phyloP scores from a whole-genome alignment of 2,797 vertebrate genomes.

The Eleutherodactylus coqui region DNA sequence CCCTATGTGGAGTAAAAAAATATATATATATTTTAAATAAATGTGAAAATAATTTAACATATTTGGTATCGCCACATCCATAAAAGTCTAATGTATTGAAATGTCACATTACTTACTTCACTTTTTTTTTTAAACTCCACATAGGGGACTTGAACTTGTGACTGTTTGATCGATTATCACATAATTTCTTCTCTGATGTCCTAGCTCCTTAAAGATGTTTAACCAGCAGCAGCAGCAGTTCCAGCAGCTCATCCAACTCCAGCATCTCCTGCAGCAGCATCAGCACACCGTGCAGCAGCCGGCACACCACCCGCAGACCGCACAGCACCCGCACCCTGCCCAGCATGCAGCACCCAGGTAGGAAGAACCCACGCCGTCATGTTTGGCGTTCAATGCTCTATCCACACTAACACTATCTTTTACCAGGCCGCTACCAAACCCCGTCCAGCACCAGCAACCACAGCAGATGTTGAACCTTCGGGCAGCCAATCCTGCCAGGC shows the following conservation, averaged over 20 bases:
- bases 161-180: too few species aligned
- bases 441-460: constrained; percentile 70
- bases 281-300: constrained; percentile 67
- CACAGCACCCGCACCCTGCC: constrained; percentile 12
- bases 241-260: constrained; percentile 75
- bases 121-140: too few species aligned
- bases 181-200: neutral
- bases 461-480: constrained; percentile 87
- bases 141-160: too few species aligned
- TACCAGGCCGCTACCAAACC: constrained; percentile 26
- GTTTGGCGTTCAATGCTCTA: neutral
- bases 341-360: constrained; percentile 71
- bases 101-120: too few species aligned
- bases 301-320: neutral
- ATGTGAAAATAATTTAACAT: too few species aligned
- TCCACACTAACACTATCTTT: neutral
- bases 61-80: too few species aligned
- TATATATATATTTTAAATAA: too few species aligned
- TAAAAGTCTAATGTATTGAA: too few species aligned
- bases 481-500: constrained; percentile 81
- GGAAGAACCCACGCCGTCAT: neutral
- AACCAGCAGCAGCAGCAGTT: constrained; percentile 86
- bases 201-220: constrained; percentile 71
- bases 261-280: constrained; percentile 73
- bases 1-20: too few species aligned